Conservation (phyloP, 2,888 invertebrate species). For the Acrobeloides nanus region DNA sequence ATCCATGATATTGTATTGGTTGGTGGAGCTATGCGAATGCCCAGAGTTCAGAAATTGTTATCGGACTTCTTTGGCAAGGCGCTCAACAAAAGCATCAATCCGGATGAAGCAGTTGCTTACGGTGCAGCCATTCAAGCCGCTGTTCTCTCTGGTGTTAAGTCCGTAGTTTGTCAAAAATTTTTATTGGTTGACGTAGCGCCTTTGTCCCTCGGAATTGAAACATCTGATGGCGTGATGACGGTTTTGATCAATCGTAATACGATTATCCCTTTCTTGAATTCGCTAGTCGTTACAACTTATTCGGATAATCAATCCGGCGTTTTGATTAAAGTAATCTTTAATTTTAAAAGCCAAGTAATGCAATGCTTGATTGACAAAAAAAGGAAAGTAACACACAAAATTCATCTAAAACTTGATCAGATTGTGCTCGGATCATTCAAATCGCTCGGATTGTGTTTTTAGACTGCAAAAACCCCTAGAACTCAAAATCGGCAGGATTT, state of each 20-base stretch:
- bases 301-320: constrained; percentile 95
- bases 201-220: constrained; percentile 79
- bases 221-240: constrained; percentile 87
- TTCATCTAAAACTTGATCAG: too few relatives aligned
- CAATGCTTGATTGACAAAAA: too few relatives aligned
- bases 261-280: constrained; percentile 46
- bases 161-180: constrained; percentile 70
- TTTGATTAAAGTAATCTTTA: constrained; percentile 67
- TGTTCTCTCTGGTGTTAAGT: constrained; percentile 67
- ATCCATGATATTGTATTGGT: constrained; percentile 67
- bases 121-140: constrained; percentile 63
- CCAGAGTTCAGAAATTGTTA: constrained; percentile 89
- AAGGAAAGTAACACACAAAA: too few relatives aligned
- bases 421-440: too few relatives aligned
- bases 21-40: constrained; percentile 92
- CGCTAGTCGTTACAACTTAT: constrained; percentile 62
- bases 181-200: constrained; percentile 84
- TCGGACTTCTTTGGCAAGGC: constrained; percentile 81
- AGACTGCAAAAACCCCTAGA: too few relatives aligned
- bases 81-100: constrained; percentile 86
- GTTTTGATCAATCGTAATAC: constrained; percentile 79
- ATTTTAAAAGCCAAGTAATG: too few relatives aligned
- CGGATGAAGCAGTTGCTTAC: constrained; percentile 93
- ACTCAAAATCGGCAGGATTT: too few relatives aligned
- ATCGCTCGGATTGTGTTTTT: too few relatives aligned